Percentiles rank a stretch among this genome's conserved stretches.
Conservation (phyloP, 1,140 invertebrate species). For the Penaeus japonicus region DNA sequence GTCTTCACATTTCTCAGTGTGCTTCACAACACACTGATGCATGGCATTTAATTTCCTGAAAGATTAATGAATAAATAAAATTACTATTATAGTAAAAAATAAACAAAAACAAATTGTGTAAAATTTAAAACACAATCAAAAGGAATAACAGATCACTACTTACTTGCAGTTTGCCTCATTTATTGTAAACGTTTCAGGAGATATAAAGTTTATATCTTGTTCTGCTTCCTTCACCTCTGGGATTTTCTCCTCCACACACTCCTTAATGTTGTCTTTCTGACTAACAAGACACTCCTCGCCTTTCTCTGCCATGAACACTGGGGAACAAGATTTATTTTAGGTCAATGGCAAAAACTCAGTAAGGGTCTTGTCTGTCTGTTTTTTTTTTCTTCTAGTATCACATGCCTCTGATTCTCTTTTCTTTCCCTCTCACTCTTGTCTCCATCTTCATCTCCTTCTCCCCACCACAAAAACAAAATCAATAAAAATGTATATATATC, state of each 20-base stretch:
- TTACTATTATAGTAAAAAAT: not conserved
- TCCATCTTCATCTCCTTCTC: no score
- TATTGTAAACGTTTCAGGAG: conserved; percentile 6
- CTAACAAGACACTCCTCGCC: conserved; percentile 46
- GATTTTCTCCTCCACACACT: conserved; percentile 32
- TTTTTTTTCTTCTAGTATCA: no score
- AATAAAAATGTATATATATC: no score
- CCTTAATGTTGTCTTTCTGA: conserved; percentile 29
- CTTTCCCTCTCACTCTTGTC: no score
- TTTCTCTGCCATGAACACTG: conserved; percentile 57
- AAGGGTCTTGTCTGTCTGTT: not conserved
- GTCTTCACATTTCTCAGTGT: conserved; percentile 49
- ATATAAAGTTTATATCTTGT: not conserved
- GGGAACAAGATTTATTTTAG: not conserved
- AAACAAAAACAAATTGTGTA: not conserved
- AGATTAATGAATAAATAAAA: not conserved
- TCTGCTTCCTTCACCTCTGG: conserved; percentile 35
- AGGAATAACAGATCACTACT: not conserved
- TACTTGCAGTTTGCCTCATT: conserved; percentile 56
- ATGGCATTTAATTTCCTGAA: conserved; percentile 45
- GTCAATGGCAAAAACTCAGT: not conserved
- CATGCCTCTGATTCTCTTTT: no score
- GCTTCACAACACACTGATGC: conserved; percentile 50
- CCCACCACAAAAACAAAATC: no score
- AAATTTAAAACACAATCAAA: not conserved